Evolutionary conservation across 2,113 vertebrate species (phyloP), one percentile per base, ranked within the genome.

Genomic region (Heterochromis multidens): DNA sequence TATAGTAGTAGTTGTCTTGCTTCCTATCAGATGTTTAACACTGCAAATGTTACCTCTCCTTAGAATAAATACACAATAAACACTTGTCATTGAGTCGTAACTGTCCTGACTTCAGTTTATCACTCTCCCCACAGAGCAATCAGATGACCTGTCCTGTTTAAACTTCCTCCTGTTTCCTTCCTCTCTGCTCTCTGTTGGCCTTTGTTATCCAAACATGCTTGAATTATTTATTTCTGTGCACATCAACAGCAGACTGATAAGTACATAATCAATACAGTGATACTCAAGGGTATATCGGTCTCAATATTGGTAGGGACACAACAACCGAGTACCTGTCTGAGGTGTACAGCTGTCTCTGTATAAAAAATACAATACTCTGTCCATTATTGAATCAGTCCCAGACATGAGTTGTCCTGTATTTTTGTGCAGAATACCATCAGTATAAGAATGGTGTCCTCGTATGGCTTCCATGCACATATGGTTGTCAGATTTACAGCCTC

Each of bases 201-300:
- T 83, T 31, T 37, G 43, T 74, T 12, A 6, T 49, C 43, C 40
- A 83, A 79, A 77, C 43, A 59, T 19, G 29, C 46, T 4, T 91
- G 76, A 61, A 91, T 93, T 84, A 91, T 91, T 91, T 78, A 87
- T 88, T 70, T 9, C 23, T 63, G 43, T 72, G 79, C 60, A 2
- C 62, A 85, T 86, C 78, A 59, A 14, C 35, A 61, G 79, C 57
- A 72, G 54, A 56, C 46, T 25, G 23, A 40, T 59, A 19, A 43
- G 31, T 29, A 12, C 14, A 33, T n/a, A 65, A 77, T 81, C 83
- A 83, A 86, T 86, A 86, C 63, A 21, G 70, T 16, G 35, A 11
- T 13, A 8, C 54, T 19, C 11, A 43, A 17, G 19, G 60, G 61
- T 19, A 49, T 70, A 49, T 2, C 7, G 0, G 0, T 46, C 43